Percentiles rank a stretch among this genome's conserved stretches.
phyloP scores from a whole-genome alignment of 2,113 vertebrate genomes.

The Stigmatopora nigra region DNA sequence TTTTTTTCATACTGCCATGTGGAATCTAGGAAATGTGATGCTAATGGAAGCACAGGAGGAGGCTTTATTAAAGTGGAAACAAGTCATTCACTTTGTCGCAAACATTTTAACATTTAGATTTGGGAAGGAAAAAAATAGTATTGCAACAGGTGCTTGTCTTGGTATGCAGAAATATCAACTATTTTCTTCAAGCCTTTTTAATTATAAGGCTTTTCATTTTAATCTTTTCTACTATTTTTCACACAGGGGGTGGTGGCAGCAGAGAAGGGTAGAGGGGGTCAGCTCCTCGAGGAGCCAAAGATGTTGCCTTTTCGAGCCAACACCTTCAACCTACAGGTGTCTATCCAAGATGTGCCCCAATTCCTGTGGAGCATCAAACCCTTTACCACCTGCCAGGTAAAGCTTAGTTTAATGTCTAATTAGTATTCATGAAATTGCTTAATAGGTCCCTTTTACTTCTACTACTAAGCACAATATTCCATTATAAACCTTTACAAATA shows the following conservation, averaged over 20 bases:
- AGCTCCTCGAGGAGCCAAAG: constrained; percentile 91
- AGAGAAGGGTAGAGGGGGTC: constrained; percentile 84
- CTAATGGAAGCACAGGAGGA: constrained; percentile 28
- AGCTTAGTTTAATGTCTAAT: not conserved
- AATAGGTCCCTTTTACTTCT: constrained; percentile 5
- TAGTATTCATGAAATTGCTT: not conserved
- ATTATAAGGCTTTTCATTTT: not conserved
- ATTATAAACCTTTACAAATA: too few species aligned
- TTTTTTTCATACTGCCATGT: constrained; percentile 30
- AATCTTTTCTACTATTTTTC: not conserved
- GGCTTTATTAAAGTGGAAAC: constrained; percentile 23
- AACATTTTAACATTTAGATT: constrained; percentile 24
- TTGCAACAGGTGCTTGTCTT: constrained; percentile 32
- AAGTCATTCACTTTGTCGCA: constrained; percentile 4
- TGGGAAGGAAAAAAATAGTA: constrained; percentile 27
- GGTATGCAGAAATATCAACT: constrained; percentile 18
- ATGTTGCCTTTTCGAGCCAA: constrained; percentile 88
- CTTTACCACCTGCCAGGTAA: constrained; percentile 95
- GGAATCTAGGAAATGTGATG: constrained; percentile 19
- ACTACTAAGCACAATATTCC: too few species aligned
- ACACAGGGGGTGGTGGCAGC: constrained; percentile 83
- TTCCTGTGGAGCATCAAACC: constrained; percentile 98
- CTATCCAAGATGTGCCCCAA: constrained; percentile 89
- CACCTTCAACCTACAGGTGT: constrained; percentile 91
- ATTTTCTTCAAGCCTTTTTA: not conserved